Percentiles rank a stretch among this genome's conserved stretches.
Evolutionary conservation across 1,140 invertebrate species (phyloP).

Genomic region (Diplogasteroides magnus): DNA sequence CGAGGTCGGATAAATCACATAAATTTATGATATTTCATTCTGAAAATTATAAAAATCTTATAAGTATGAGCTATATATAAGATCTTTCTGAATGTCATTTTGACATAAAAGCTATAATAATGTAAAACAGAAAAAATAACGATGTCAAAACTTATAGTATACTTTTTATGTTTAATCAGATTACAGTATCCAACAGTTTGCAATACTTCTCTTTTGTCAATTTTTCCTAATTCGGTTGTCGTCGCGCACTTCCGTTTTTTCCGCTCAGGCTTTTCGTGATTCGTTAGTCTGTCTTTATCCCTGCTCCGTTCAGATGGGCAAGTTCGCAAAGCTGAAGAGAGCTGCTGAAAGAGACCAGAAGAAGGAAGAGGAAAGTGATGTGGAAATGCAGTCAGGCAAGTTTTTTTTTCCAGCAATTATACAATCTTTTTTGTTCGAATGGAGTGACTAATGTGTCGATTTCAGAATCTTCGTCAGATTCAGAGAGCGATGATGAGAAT

Average conservation of each 20-base stretch:
- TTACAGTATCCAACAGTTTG: background rate
- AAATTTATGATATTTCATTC: too few relatives aligned
- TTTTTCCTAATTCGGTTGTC: background rate
- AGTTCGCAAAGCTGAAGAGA: background rate
- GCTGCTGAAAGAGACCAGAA: background rate
- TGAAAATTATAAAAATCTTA: too few relatives aligned
- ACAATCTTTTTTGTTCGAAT: background rate
- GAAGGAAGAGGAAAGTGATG: background rate
- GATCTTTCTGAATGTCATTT: too few relatives aligned
- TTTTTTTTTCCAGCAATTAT: background rate
- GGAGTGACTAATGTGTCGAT: background rate
- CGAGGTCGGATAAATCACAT: too few relatives aligned
- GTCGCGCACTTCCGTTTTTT: too few relatives aligned
- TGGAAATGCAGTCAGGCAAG: constrained; percentile 55
- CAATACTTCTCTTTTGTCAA: background rate
- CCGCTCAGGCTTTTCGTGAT: background rate
- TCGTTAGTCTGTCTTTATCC: background rate
- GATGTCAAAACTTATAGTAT: too few relatives aligned
- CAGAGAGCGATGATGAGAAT: background rate
- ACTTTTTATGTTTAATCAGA: constrained; percentile 1
- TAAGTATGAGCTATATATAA: too few relatives aligned
- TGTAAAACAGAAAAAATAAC: too few relatives aligned
- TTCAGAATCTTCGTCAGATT: background rate
- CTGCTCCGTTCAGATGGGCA: background rate
- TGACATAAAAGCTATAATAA: too few relatives aligned